phyloP scores from a whole-genome alignment of 2,797 vertebrate species.

The Muscicapa comitata region DNA sequence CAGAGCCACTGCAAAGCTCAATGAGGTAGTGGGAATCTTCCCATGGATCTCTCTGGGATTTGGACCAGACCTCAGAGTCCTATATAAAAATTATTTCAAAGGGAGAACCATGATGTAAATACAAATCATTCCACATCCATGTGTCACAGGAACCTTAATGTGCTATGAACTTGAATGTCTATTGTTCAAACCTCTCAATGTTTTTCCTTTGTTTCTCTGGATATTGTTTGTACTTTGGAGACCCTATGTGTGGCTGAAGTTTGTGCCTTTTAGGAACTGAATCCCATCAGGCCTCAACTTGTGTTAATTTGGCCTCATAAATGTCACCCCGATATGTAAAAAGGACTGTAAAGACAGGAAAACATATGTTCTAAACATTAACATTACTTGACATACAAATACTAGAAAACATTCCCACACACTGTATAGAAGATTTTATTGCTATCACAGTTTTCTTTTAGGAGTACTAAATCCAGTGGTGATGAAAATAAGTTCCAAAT shows the following conservation, averaged over 20 bases:
- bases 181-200: not conserved
- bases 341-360: not conserved
- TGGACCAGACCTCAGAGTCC: not conserved
- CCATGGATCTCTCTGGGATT: not conserved
- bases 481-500: not conserved
- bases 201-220: slow-evolving; percentile 22
- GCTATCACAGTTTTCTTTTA: not conserved
- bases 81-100: not conserved
- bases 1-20: not conserved
- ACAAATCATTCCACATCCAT: not conserved
- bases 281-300: not conserved
- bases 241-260: not conserved
- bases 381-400: not conserved
- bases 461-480: not conserved
- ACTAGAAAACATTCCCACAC: not conserved
- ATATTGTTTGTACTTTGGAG: not conserved
- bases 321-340: not conserved
- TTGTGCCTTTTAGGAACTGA: not conserved
- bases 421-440: not conserved
- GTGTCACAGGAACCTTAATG: not conserved
- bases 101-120: not conserved
- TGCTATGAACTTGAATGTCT: not conserved
- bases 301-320: not conserved
- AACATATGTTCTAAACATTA: not conserved
- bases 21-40: not conserved